Percentiles rank a stretch among this genome's conserved stretches.
phyloP scores from a whole-genome alignment of 1,140 invertebrate species.

The Asbolus verrucosus region DNA sequence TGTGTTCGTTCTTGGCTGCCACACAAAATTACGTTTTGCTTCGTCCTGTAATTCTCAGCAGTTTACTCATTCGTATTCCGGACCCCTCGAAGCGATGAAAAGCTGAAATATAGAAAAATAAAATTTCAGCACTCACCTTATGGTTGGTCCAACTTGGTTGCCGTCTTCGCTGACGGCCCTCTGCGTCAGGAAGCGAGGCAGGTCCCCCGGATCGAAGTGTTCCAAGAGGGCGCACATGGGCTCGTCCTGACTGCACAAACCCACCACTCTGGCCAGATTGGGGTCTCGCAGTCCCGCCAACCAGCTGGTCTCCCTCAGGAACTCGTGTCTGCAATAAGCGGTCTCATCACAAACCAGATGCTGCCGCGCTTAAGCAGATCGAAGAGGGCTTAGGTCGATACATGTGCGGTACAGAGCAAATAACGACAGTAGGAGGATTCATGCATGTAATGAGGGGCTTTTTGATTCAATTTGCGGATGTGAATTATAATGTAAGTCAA shows the following conservation, averaged over 20 bases:
- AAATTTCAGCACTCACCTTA: constrained; percentile 64
- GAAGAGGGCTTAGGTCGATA: background rate
- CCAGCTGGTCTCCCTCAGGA: constrained; percentile 86
- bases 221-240: constrained; percentile 88
- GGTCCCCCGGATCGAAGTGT: constrained; percentile 85
- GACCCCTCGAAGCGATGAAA: too few relatives aligned
- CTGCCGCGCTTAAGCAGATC: background rate
- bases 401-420: background rate
- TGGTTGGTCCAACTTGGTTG: constrained; percentile 57
- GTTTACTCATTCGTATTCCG: background rate
- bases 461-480: constrained; percentile 46
- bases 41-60: too few relatives aligned
- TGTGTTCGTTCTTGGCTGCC: too few relatives aligned
- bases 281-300: constrained; percentile 84
- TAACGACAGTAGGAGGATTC: constrained; percentile 34
- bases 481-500: constrained; percentile 50
- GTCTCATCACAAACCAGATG: constrained; percentile 9
- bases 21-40: too few relatives aligned
- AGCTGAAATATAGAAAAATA: too few relatives aligned
- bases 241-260: constrained; percentile 83
- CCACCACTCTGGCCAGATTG: constrained; percentile 86
- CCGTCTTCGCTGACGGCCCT: constrained; percentile 59
- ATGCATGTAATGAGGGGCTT: constrained; percentile 36
- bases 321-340: constrained; percentile 77
- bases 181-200: constrained; percentile 80